These are phyloP conservation scores for Drosophila siamana DNA, from an alignment of 2,888 invertebrate species.

Conservation along the genomic window DNA sequence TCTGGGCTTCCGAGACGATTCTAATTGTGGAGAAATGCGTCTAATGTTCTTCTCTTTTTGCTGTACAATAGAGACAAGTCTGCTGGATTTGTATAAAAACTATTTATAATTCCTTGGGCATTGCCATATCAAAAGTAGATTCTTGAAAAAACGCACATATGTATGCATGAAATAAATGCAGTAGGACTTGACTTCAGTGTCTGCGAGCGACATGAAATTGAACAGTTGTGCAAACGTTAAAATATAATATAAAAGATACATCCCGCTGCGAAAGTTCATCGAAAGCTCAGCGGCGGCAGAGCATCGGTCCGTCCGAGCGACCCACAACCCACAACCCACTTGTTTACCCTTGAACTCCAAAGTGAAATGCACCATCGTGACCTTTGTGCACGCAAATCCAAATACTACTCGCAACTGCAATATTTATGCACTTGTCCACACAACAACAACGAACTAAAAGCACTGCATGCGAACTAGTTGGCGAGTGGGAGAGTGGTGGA, in stretches of 20 bases:
- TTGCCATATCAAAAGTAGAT: neutral
- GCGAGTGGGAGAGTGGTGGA: conserved; percentile 7
- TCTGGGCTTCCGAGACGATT: neutral
- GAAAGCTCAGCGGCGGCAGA: neutral
- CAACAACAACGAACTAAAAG: too few relatives aligned
- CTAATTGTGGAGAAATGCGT: neutral
- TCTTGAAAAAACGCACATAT: neutral
- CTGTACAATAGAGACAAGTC: neutral
- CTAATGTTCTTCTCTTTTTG: too few relatives aligned
- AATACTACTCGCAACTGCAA: conserved; percentile 24
- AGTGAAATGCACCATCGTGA: conserved; percentile 27
- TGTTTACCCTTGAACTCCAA: conserved; percentile 51
- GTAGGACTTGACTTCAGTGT: too few relatives aligned
- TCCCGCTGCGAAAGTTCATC: conserved; percentile 8
- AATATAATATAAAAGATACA: neutral
- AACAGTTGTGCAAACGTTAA: neutral
- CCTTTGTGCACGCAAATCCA: conserved; percentile 44
- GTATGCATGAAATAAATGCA: neutral
- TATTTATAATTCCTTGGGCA: neutral
- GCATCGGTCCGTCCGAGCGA: neutral
- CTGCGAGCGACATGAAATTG: neutral
- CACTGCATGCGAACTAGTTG: conserved; percentile 4
- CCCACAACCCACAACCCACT: conserved; percentile 26
- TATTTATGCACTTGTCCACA: conserved; percentile 46
- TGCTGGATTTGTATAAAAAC: neutral